Evolutionary conservation across 1,140 invertebrate species (phyloP), one percentile per base, ranked within the genome.

Genomic region (Gryllus bimaculatus): DNA sequence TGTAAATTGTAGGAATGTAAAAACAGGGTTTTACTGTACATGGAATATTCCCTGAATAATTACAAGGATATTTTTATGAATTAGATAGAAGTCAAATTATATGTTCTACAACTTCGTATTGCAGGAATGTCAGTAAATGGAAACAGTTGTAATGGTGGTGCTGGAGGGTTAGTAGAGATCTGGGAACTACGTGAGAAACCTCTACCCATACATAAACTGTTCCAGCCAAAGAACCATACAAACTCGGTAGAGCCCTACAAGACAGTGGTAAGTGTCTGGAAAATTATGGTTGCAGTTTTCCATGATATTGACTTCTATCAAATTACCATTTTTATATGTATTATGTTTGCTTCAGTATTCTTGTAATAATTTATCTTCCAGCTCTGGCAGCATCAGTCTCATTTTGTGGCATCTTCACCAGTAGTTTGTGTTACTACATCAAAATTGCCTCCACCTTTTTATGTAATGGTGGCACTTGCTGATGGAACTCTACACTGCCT

Each of bases 111-210:
- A 39, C 26, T 39, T 39, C 26, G 1, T 39, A 39, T 39, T 39
- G 26, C 54, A 66, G 54, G 54, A 66, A 10, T 13, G 18, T 66
- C 54, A 66, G 10, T 66, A 18, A 66, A 66, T 66, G 54, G 54
- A 18, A 88, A 89, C 78, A 18, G 54, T 18, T 66, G 54, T 66
- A 18, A 18, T 66, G 86, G 85, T 77, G 88, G 88, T 8, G 88
- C 86, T 48, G 88, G 89, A 18, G 92, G 92, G 83, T 90, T 92
- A 75, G 87, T 97, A 18, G 93, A 96, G 84, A 89, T 96, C 8
- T 98, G 96, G 95, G 94, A 95, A 82, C 86, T 97, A 8, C 88
- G 91, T 8, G 94, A 96, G 83, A 92, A 95, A 75, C 88, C 92
- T 8, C 89, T 95, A 79, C 90, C 90, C 0, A 89, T 96, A 0